phyloP scores from a whole-genome alignment of 2,113 vertebrate genomes.

The Hydropotes inermis region DNA sequence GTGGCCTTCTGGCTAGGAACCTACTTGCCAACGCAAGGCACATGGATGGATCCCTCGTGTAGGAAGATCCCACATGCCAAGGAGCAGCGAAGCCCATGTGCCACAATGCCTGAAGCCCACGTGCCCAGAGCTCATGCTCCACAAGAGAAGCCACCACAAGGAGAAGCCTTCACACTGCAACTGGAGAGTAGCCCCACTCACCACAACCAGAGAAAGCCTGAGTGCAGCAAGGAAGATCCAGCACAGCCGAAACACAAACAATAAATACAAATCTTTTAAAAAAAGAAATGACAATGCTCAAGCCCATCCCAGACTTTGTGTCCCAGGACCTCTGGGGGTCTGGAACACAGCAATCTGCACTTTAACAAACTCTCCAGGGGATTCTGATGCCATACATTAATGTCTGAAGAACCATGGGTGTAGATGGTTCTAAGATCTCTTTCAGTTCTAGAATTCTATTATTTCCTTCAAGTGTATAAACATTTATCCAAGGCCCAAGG shows the following conservation, averaged over 20 bases:
- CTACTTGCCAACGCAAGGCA: neutral
- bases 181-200: neutral
- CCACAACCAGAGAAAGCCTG: neutral
- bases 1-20: neutral
- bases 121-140: neutral
- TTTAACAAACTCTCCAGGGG: neutral
- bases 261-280: neutral
- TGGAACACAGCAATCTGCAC: neutral
- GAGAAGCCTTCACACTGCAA: fast-evolving
- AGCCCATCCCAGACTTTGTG: neutral
- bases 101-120: neutral
- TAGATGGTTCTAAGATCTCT: neutral
- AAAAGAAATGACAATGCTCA: neutral
- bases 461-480: neutral
- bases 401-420: neutral
- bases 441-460: neutral
- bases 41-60: neutral
- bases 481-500: neutral
- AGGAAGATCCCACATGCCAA: neutral
- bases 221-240: neutral
- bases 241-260: neutral
- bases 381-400: neutral
- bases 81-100: neutral
- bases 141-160: neutral
- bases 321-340: neutral